Conservation (phyloP, 2,113 vertebrate genomes). For the Dinomys branickii region DNA sequence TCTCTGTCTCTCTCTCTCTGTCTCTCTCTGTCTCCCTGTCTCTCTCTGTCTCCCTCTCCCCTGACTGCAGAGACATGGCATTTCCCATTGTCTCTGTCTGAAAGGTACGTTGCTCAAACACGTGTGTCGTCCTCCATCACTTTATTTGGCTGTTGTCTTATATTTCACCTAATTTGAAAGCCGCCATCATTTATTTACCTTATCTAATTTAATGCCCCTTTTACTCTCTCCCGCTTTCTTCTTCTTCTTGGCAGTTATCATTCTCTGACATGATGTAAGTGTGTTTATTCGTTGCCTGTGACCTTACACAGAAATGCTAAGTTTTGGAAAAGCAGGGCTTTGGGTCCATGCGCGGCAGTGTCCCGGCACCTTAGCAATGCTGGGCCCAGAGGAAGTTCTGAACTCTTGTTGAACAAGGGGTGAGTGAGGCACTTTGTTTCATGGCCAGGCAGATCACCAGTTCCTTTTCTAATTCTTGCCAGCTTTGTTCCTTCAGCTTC, state of each 20-base stretch:
- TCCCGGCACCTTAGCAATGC: background rate
- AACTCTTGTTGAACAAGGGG: background rate
- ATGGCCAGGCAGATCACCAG: too few relatives aligned
- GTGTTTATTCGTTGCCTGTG: background rate
- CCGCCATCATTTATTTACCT: background rate
- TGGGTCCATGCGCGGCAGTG: background rate
- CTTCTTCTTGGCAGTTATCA: background rate
- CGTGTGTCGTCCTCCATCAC: background rate
- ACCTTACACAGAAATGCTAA: background rate
- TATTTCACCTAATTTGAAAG: constrained; percentile 56
- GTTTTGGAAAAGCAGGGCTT: background rate
- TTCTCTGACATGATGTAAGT: background rate
- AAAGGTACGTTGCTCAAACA: constrained; percentile 14
- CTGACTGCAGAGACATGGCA: background rate
- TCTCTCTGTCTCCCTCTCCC: background rate
- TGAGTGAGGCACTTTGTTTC: background rate
- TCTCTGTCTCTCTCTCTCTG: rapidly evolving
- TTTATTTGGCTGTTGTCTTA: background rate
- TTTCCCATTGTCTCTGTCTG: background rate
- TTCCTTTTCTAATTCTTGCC: background rate
- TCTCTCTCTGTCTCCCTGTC: background rate
- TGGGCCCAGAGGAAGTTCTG: background rate
- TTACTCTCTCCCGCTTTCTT: background rate
- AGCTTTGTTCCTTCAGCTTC: background rate
- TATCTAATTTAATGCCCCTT: constrained; percentile 15